Percentiles rank a stretch among this genome's conserved stretches.
These are phyloP conservation scores for Rutilus rutilus DNA, from an alignment of 2,113 vertebrate genomes.

Conservation along the genomic window DNA sequence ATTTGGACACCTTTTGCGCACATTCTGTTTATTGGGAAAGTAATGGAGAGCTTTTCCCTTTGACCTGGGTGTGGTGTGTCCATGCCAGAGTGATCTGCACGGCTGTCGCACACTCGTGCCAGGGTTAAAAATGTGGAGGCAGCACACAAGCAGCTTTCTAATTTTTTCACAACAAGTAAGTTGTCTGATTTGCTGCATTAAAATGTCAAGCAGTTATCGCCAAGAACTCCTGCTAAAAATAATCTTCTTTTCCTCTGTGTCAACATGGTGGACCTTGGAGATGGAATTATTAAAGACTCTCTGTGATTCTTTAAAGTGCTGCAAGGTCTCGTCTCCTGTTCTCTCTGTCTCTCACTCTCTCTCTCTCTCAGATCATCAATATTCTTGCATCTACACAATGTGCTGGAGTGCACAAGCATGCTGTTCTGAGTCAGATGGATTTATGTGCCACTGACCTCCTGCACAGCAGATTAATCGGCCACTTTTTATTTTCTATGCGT, in stretches of 20 bases:
- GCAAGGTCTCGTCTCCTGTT: neutral
- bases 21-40: slow-evolving; percentile 28
- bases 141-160: neutral
- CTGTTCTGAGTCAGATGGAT: neutral
- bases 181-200: slow-evolving; percentile 36
- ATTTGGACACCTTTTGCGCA: slow-evolving; percentile 28
- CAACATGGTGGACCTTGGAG: slow-evolving; percentile 65
- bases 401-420: neutral
- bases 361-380: slow-evolving; percentile 8
- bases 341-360: neutral
- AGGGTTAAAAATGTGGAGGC: slow-evolving; percentile 44
- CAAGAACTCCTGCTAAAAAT: slow-evolving; percentile 66
- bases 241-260: slow-evolving; percentile 54
- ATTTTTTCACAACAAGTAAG: slow-evolving; percentile 38
- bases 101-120: slow-evolving; percentile 62
- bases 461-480: slow-evolving; percentile 34
- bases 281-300: slow-evolving; percentile 48
- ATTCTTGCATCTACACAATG: slow-evolving; percentile 4
- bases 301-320: slow-evolving; percentile 55
- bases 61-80: slow-evolving; percentile 16
- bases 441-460: neutral
- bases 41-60: neutral
- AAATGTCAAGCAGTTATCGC: slow-evolving; percentile 64
- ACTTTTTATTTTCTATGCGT: slow-evolving; percentile 45
- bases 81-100: neutral